Evolutionary conservation across 2,797 vertebrate genomes (phyloP).

Genomic region (Chaenodraco wilsoni): DNA sequence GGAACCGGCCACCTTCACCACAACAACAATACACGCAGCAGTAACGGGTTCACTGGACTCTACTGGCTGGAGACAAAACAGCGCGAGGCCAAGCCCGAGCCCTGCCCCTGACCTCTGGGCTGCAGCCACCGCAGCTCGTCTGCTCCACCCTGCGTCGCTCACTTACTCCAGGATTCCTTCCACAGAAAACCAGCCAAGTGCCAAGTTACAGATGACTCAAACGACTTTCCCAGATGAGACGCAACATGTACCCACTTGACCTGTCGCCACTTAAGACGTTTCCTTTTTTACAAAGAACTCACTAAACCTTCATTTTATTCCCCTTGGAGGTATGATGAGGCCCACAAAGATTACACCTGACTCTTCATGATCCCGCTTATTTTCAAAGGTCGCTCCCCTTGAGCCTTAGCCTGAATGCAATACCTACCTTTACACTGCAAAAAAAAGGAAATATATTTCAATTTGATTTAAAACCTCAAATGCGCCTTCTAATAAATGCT

Average conservation of each 20-base stretch:
- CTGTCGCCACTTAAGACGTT: conserved; percentile 12
- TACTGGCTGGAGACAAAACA: conserved; percentile 64
- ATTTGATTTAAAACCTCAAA: too few relatives aligned
- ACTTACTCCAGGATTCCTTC: conserved; percentile 49
- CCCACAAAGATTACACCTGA: background rate
- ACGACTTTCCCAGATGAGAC: conserved; percentile 37
- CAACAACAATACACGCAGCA: conserved; percentile 69
- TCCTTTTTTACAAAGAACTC: conserved; percentile 15
- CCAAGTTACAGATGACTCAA: conserved; percentile 33
- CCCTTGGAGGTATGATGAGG: background rate
- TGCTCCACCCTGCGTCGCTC: conserved; percentile 60
- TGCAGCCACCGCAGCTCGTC: conserved; percentile 49
- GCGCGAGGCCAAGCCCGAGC: conserved; percentile 53
- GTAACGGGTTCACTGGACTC: conserved; percentile 34
- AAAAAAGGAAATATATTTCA: too few relatives aligned
- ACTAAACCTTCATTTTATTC: conserved; percentile 25
- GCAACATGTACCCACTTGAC: conserved; percentile 16
- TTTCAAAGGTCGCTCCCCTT: too few relatives aligned
- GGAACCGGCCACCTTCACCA: conserved; percentile 66
- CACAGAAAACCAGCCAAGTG: conserved; percentile 34
- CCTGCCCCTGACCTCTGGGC: conserved; percentile 65
- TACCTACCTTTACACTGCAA: too few relatives aligned
- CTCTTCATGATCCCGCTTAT: too few relatives aligned
- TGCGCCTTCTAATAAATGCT: too few relatives aligned
- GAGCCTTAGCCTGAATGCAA: too few relatives aligned